Evolutionary conservation across 92 coral and sea anemone species (phyloP).

Genomic region (Palythoa grandis): DNA sequence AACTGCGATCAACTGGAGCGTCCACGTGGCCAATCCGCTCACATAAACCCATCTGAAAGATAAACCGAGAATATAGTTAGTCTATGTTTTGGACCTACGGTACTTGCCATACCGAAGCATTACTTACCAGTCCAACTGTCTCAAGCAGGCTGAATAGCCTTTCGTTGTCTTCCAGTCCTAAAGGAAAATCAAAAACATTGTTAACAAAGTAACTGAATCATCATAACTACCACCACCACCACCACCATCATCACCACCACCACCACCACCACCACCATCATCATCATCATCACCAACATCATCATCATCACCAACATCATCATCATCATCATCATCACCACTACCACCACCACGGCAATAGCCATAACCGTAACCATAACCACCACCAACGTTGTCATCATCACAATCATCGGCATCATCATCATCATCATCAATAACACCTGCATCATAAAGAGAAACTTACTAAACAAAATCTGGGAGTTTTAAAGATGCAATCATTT

Average conservation of each 20-base stretch:
- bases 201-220: not conserved
- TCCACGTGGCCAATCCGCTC: slow-evolving; percentile 83
- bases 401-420: no score
- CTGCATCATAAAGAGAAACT: no score
- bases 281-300: not conserved
- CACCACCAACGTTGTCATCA: no score
- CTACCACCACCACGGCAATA: not conserved
- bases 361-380: not conserved
- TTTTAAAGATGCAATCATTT: no score
- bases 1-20: slow-evolving; percentile 76
- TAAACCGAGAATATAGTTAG: not conserved
- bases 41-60: slow-evolving; percentile 57
- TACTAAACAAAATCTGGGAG: no score
- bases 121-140: slow-evolving; percentile 79
- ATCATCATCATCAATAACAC: no score
- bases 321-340: not conserved
- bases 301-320: not conserved
- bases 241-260: not conserved
- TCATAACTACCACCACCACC: not conserved
- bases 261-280: not conserved
- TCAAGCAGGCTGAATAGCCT: slow-evolving; percentile 67
- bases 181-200: not conserved
- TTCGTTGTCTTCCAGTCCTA: slow-evolving; percentile 63
- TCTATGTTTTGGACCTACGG: not conserved
- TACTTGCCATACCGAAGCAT: not conserved